phyloP scores from a whole-genome alignment of 2,113 vertebrate genomes.

The Oenanthe melanoleuca region DNA sequence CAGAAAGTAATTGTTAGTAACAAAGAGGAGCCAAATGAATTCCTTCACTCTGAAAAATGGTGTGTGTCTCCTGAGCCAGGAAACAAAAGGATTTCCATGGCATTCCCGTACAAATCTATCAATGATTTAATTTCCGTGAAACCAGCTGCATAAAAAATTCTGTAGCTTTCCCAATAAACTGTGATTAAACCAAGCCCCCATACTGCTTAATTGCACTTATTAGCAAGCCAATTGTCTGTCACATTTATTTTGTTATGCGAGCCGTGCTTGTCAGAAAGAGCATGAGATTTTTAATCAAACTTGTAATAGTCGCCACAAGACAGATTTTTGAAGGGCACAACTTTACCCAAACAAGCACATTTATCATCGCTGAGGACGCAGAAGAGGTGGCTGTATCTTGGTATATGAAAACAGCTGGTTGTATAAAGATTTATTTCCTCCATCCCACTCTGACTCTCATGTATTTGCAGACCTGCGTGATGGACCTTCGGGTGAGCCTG shows the following conservation, averaged over 20 bases:
- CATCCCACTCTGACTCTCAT: neutral
- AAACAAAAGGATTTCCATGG: slow-evolving; percentile 36
- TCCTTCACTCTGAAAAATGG: neutral
- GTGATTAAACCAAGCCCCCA: slow-evolving; percentile 8
- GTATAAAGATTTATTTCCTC: neutral
- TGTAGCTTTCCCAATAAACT: slow-evolving; percentile 20
- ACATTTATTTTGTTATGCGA: neutral
- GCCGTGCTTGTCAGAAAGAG: neutral
- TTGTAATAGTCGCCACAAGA: neutral
- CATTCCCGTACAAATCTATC: neutral
- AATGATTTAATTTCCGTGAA: slow-evolving; percentile 10
- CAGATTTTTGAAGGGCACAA: slow-evolving; percentile 22
- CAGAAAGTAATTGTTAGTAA: neutral
- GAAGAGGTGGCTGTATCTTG: neutral
- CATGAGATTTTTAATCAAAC: slow-evolving; percentile 11
- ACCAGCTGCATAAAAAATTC: slow-evolving; percentile 23
- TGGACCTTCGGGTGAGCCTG: neutral
- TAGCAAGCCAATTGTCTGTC: slow-evolving; percentile 12
- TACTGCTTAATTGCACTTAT: slow-evolving; percentile 40
- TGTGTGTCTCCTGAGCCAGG: neutral
- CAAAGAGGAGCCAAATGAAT: neutral
- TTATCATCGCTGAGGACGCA: neutral
- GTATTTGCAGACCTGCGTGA: neutral
- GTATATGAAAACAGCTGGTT: neutral
- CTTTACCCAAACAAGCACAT: slow-evolving; percentile 10